Evolutionary conservation across 2,888 invertebrate genomes (phyloP), one percentile per base, ranked within the genome.

Genomic region (Dynastes hyllus): DNA sequence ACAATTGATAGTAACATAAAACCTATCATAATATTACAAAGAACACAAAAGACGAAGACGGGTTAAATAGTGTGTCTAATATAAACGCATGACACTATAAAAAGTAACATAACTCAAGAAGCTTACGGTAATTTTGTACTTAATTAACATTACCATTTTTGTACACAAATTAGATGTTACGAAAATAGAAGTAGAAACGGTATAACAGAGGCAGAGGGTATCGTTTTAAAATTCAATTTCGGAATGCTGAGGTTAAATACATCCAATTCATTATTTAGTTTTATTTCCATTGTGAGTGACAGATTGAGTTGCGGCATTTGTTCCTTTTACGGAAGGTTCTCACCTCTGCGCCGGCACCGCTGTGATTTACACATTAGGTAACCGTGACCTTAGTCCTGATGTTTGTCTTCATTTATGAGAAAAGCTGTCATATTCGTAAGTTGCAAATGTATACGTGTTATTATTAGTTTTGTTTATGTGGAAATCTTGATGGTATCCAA

Each of bases 251-350:
- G 27, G 69, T 13, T 69, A 51, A 51, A 51, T 51, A 67, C 27
- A 67, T 69, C 6, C 22, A 22, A 37, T 37, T 45, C 27, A 11
- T 51, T 69, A n/a, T 32, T 53, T 51, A 51, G 29, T 69, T 69
- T 29, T 27, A 27, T 51, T 27, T 69, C 11, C 27, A 51, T 22
- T 13, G 13, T n/a, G 51, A 69, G 51, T 69, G 69, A 27, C 69
- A 51, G 40, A 50, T 69, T 16, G 27, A 29, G 29, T 69, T 51
- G 22, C 29, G 69, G 51, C n/a, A 29, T 69, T 69, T 45, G 16
- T 67, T 67, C 66, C 66, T 67, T 67, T 69, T 53, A 69, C 51
- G 69, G 53, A 27, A 53, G 8, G 69, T 51, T 69, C 29, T 69
- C 69, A 69, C 51, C 69, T 53, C 13, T 50, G 27, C 16, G 8